Conservation (phyloP, 2,113 vertebrate species). For the Rhegmatorhina hoffmannsi region DNA sequence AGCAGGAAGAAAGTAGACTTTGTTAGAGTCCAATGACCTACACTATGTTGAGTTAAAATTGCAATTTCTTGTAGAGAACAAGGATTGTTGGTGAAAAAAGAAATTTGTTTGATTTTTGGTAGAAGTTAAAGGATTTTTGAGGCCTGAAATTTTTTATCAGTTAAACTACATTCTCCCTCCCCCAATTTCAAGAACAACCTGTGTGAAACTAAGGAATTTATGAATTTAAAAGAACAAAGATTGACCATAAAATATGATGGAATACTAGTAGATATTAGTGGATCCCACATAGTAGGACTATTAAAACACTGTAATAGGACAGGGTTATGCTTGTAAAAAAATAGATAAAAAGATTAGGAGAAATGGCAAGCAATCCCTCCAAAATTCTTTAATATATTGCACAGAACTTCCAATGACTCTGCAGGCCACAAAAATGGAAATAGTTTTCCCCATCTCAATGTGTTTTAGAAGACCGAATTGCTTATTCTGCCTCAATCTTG, state of each 20-base stretch:
- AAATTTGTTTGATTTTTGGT: not conserved
- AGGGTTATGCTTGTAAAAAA: not conserved
- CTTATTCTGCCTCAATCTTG: not conserved
- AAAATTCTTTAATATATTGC: not conserved
- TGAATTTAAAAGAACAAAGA: not conserved
- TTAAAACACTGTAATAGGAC: not conserved
- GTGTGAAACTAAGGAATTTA: not conserved
- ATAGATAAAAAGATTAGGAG: not conserved
- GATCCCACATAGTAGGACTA: not conserved
- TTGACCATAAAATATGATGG: not conserved
- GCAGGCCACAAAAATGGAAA: not conserved
- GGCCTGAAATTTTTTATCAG: not conserved
- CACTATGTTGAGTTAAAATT: not conserved
- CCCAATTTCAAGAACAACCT: fast-evolving
- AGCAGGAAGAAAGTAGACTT: not conserved
- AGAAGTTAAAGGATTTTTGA: not conserved
- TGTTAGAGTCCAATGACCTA: not conserved
- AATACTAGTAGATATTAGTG: not conserved
- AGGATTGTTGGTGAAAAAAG: not conserved
- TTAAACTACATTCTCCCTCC: fast-evolving
- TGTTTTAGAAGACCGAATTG: not conserved
- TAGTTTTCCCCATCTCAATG: not conserved
- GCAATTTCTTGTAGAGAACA: not conserved
- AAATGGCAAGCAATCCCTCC: not conserved
- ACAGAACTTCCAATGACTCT: not conserved